These are phyloP conservation scores for Thalassaphorura encarpata DNA, from an alignment of 1,140 invertebrate species.

Conservation along the genomic window DNA sequence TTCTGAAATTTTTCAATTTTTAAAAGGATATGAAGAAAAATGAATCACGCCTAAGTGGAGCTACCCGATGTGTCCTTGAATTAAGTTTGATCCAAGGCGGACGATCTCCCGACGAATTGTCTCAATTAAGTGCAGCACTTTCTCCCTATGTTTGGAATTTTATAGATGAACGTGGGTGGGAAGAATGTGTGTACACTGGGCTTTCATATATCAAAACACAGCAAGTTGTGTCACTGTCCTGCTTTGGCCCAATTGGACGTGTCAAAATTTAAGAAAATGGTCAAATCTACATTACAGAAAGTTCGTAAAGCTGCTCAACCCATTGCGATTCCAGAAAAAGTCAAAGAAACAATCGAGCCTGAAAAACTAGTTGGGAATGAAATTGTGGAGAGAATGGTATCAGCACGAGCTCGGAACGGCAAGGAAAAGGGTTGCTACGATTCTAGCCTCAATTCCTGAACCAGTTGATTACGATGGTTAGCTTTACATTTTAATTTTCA, in stretches of 20 bases:
- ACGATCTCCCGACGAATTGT: conserved; percentile 37
- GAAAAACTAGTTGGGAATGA: conserved; percentile 30
- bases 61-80: conserved; percentile 37
- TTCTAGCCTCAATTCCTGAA: neutral
- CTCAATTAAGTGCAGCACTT: conserved; percentile 36
- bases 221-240: conserved; percentile 11
- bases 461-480: neutral
- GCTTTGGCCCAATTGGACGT: conserved; percentile 17
- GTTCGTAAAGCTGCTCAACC: conserved; percentile 21
- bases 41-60: conserved; percentile 37
- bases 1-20: neutral
- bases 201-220: conserved; percentile 29
- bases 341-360: neutral
- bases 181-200: conserved; percentile 22
- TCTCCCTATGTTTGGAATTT: conserved; percentile 36
- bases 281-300: conserved; percentile 28
- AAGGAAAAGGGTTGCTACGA: neutral
- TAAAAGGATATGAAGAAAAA: conserved; percentile 35
- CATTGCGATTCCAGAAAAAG: neutral
- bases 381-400: conserved; percentile 31
- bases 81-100: conserved; percentile 38
- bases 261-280: conserved; percentile 22
- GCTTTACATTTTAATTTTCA: too few relatives aligned
- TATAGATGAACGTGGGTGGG: conserved; percentile 37
- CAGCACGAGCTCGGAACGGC: conserved; percentile 22